Evolutionary conservation across 1,140 invertebrate species (phyloP).

Genomic region (Asbolus verrucosus): DNA sequence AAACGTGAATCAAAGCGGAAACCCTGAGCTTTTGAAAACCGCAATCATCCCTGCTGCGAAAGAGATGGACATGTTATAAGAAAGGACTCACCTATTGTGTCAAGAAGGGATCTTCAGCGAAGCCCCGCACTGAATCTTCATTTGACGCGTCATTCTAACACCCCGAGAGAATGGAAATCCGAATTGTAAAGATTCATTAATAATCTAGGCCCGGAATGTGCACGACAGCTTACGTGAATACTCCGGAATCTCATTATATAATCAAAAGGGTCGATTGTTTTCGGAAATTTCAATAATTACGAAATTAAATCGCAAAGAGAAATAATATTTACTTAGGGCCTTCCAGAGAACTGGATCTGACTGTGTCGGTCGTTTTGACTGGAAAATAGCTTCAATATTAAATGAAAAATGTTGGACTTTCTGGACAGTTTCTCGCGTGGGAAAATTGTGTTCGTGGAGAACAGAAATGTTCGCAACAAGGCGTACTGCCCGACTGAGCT

Average conservation of each 20-base stretch:
- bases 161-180: constrained; percentile 34
- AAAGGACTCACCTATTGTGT: constrained; percentile 44
- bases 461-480: constrained; percentile 42
- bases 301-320: constrained; percentile 32
- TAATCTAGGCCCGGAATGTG: constrained; percentile 46
- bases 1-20: constrained; percentile 34
- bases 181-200: constrained; percentile 46
- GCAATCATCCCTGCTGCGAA: constrained; percentile 34
- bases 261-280: constrained; percentile 48
- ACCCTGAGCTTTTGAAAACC: constrained; percentile 30
- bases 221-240: constrained; percentile 45
- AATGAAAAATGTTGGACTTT: constrained; percentile 12
- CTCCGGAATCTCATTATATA: constrained; percentile 44
- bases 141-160: constrained; percentile 39
- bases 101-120: constrained; percentile 26
- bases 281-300: constrained; percentile 44
- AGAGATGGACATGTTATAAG: constrained; percentile 38
- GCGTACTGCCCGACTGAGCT: constrained; percentile 52
- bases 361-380: not conserved
- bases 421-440: constrained; percentile 6
- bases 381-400: not conserved
- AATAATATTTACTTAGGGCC: not conserved
- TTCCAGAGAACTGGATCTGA: not conserved
- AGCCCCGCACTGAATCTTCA: constrained; percentile 41
- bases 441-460: constrained; percentile 3